Percentiles rank a stretch among this genome's conserved stretches.
These are phyloP conservation scores for Lophotriccus pileatus DNA, from an alignment of 2,797 vertebrate species.

Conservation along the genomic window DNA sequence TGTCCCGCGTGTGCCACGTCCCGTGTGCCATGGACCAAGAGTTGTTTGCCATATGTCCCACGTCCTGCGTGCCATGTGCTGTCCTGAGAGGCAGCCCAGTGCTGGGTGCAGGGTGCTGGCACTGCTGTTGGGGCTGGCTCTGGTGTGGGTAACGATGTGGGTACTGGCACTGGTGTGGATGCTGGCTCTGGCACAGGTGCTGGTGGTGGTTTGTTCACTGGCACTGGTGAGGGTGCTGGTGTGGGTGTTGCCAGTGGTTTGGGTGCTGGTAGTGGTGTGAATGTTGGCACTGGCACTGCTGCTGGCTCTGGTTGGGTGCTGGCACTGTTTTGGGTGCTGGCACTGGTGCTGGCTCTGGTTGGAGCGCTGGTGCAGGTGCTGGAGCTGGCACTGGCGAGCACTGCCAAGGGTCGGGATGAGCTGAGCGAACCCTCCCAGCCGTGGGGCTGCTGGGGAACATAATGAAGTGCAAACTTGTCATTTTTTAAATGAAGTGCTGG, in stretches of 20 bases:
- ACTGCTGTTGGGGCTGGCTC: background rate
- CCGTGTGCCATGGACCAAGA: background rate
- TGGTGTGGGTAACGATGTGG: background rate
- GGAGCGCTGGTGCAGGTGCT: background rate
- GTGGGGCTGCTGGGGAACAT: conserved; percentile 45
- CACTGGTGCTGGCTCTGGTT: background rate
- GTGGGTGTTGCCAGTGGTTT: no score
- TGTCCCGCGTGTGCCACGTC: no score
- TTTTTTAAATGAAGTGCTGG: conserved; percentile 78
- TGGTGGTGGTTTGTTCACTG: background rate
- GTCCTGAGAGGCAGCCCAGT: background rate
- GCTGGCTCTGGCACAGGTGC: no score
- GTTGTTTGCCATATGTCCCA: background rate
- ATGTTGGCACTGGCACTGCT: background rate
- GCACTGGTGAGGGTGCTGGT: accelerated
- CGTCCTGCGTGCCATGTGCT: background rate
- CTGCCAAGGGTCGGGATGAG: background rate
- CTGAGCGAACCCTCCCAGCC: background rate
- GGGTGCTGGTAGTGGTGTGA: background rate
- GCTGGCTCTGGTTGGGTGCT: background rate
- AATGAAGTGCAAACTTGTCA: conserved; percentile 80
- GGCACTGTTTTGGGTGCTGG: background rate
- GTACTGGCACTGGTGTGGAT: accelerated
- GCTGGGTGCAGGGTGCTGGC: accelerated
- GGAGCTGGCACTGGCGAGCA: background rate